These are phyloP conservation scores for Cricetomys ansorgei DNA, from an alignment of 2,113 vertebrate species.

Conservation along the genomic window DNA sequence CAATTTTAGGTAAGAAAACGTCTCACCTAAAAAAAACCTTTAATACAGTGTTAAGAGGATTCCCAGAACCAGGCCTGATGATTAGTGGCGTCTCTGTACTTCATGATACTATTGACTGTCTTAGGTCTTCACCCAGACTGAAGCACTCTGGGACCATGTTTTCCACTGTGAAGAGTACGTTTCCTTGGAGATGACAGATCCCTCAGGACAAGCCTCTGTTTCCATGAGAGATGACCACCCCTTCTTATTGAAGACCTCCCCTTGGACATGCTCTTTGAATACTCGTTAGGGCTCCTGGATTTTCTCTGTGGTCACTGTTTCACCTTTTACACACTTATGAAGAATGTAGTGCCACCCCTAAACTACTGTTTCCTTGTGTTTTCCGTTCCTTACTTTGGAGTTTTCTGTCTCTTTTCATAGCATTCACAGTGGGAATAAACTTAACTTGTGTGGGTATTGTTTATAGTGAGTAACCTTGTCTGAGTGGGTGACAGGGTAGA, in stretches of 20 bases:
- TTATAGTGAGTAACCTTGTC: not conserved
- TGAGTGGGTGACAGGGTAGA: not conserved
- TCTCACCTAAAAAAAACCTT: conserved; percentile 87
- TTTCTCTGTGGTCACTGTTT: conserved; percentile 96
- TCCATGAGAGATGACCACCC: conserved; percentile 81
- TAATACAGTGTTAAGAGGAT: conserved; percentile 96
- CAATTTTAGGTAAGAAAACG: not conserved
- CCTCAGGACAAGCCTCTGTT: not conserved
- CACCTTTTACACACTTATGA: conserved; percentile 85
- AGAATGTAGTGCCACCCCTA: not conserved
- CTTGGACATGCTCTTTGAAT: conserved; percentile 97
- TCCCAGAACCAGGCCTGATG: conserved; percentile 97
- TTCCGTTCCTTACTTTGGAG: not conserved
- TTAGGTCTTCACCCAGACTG: conserved; percentile 93
- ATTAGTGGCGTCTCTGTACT: conserved; percentile 95
- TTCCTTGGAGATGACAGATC: not conserved
- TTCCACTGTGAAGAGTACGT: not conserved
- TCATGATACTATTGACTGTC: conserved; percentile 93
- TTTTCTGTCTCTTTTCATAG: not conserved
- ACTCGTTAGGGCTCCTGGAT: conserved; percentile 98
- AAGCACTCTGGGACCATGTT: not conserved
- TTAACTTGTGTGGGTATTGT: not conserved
- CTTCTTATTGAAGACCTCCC: conserved; percentile 97
- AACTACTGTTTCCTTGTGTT: not conserved
- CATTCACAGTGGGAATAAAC: not conserved